phyloP scores from a whole-genome alignment of 2,797 vertebrate species.

The Trachops cirrhosus region DNA sequence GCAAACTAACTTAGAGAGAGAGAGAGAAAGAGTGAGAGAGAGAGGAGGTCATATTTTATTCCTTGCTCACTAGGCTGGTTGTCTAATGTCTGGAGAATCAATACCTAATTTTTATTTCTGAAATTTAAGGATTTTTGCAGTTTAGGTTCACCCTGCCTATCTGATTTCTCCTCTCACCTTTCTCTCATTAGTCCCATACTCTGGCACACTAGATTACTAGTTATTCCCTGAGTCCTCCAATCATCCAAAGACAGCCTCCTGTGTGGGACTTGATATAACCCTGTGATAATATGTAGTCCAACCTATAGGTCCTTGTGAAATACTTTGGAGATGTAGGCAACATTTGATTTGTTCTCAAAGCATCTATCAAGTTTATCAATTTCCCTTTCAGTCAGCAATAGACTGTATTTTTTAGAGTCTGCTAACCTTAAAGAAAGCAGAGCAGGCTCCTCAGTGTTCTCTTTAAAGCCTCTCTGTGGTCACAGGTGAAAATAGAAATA shows the following conservation, averaged over 20 bases:
- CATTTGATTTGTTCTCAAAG: not conserved
- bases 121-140: not conserved
- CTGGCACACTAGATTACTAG: not conserved
- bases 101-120: not conserved
- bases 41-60: not conserved
- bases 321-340: not conserved
- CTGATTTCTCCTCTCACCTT: not conserved
- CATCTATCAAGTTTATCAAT: not conserved
- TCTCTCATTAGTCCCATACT: not conserved
- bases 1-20: not conserved
- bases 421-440: not conserved
- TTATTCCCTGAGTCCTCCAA: not conserved
- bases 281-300: not conserved
- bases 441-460: not conserved
- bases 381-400: not conserved
- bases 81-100: not conserved
- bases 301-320: not conserved
- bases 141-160: not conserved
- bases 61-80: not conserved
- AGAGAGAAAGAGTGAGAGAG: not conserved
- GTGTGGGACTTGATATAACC: not conserved
- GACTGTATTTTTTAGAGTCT: not conserved
- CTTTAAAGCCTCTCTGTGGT: not conserved
- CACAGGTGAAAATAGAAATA: not conserved
- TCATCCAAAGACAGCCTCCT: not conserved